phyloP scores from a whole-genome alignment of 2,797 vertebrate species.

The Acanthis flammea region DNA sequence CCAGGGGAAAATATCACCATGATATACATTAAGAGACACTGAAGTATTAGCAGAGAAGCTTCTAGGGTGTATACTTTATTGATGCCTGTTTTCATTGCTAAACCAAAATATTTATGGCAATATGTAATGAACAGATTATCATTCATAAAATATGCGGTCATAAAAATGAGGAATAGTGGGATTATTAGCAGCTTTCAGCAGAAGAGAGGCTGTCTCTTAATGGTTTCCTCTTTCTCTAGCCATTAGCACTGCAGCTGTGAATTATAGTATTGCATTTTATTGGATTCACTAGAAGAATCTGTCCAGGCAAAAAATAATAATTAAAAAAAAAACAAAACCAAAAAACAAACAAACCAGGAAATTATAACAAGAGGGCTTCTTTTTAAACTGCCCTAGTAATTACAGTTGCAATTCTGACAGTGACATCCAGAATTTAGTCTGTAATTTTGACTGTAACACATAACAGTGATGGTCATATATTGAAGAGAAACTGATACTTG shows the following conservation, averaged over 20 bases:
- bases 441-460: not conserved
- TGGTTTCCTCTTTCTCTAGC: slow-evolving; percentile 30
- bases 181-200: slow-evolving; percentile 45
- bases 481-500: not conserved
- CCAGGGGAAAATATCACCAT: not conserved
- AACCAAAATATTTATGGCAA: slow-evolving; percentile 62
- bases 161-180: slow-evolving; percentile 61
- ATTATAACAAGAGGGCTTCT: not conserved
- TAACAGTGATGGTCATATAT: not conserved
- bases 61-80: slow-evolving; percentile 29
- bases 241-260: slow-evolving; percentile 41
- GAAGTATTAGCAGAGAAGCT: slow-evolving; percentile 25
- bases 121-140: slow-evolving; percentile 48
- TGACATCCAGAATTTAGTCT: not conserved
- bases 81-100: slow-evolving; percentile 35
- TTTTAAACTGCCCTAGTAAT: not conserved
- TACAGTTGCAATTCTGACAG: not conserved
- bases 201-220: slow-evolving; percentile 31
- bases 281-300: slow-evolving; percentile 21
- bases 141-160: slow-evolving; percentile 53
- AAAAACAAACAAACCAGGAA: not conserved
- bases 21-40: not conserved
- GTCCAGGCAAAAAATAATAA: slow-evolving; percentile 22
- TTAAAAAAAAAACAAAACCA: not conserved
- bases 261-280: slow-evolving; percentile 13